phyloP scores from a whole-genome alignment of 2,797 vertebrate genomes.

The Hemibagrus guttatus region DNA sequence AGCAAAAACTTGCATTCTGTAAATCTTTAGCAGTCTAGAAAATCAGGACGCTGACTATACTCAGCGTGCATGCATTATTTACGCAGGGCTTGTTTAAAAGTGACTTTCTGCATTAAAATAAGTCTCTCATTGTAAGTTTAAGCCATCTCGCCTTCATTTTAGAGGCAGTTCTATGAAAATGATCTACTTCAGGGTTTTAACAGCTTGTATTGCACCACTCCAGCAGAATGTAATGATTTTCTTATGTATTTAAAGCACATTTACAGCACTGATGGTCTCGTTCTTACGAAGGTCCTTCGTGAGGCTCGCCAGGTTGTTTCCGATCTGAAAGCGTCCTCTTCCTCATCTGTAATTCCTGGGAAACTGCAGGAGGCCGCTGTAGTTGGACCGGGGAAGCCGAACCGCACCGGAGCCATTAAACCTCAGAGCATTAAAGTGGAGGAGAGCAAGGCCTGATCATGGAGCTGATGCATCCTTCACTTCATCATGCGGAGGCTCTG shows the following conservation, averaged over 20 bases:
- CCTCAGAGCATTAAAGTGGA: constrained; percentile 90
- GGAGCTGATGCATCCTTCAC: constrained; percentile 58
- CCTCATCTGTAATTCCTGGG: constrained; percentile 73
- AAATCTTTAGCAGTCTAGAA: background rate
- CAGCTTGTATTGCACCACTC: background rate
- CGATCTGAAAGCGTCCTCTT: constrained; percentile 78
- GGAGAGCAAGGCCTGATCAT: constrained; percentile 87
- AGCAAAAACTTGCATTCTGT: background rate
- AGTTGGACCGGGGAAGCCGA: constrained; percentile 81
- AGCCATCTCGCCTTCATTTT: too few relatives aligned
- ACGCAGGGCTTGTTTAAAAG: too few relatives aligned
- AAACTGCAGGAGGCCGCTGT: constrained; percentile 85
- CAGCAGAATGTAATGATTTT: background rate
- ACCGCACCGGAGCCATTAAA: constrained; percentile 91
- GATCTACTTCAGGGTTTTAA: background rate
- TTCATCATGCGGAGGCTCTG: background rate
- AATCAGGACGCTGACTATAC: too few relatives aligned
- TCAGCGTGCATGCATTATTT: too few relatives aligned
- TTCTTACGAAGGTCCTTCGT: constrained; percentile 74
- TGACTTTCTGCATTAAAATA: too few relatives aligned
- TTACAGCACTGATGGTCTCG: background rate
- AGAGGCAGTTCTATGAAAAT: background rate
- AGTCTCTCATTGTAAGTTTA: too few relatives aligned
- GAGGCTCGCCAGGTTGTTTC: constrained; percentile 74
- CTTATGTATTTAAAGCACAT: rapidly evolving